Conservation (phyloP, 2,113 vertebrate species). For the Clinocottus analis region DNA sequence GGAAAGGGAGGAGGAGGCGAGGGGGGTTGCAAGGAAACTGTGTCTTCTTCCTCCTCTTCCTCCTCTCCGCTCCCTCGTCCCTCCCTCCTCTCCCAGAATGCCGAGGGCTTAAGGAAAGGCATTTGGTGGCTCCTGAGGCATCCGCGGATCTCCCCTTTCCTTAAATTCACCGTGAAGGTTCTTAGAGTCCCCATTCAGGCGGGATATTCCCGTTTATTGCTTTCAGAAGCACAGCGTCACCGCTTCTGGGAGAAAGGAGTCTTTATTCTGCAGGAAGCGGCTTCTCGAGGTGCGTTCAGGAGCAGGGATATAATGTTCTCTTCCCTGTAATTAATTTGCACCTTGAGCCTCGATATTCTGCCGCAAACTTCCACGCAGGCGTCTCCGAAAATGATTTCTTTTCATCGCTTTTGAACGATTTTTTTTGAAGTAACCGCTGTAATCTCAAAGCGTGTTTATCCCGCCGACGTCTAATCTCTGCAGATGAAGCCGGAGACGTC, state of each 20-base stretch:
- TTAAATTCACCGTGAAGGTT: slow-evolving; percentile 86
- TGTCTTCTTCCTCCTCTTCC: slow-evolving; percentile 40
- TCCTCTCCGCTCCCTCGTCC: too few relatives aligned
- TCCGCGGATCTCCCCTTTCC: slow-evolving; percentile 85
- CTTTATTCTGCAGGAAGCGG: too few relatives aligned
- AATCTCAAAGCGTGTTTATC: too few relatives aligned
- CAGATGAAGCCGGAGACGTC: neutral
- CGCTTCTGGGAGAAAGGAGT: too few relatives aligned
- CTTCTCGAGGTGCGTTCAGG: too few relatives aligned
- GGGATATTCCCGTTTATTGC: slow-evolving; percentile 90
- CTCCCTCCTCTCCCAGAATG: slow-evolving; percentile 86
- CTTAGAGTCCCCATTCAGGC: slow-evolving; percentile 93
- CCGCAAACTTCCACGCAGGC: too few relatives aligned
- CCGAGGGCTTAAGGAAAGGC: slow-evolving; percentile 94
- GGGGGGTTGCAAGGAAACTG: slow-evolving; percentile 62
- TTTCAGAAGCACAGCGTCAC: slow-evolving; percentile 83
- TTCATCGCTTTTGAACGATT: too few relatives aligned
- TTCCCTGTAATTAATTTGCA: too few relatives aligned
- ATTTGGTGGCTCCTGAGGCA: slow-evolving; percentile 95
- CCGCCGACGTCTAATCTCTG: neutral
- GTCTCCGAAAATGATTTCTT: too few relatives aligned
- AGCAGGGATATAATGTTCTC: too few relatives aligned
- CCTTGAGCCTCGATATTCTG: too few relatives aligned
- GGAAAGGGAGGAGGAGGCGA: slow-evolving; percentile 37
- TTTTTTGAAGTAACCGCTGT: too few relatives aligned